Conservation (phyloP, 2,113 vertebrate species). For the Pachyramphus minor region DNA sequence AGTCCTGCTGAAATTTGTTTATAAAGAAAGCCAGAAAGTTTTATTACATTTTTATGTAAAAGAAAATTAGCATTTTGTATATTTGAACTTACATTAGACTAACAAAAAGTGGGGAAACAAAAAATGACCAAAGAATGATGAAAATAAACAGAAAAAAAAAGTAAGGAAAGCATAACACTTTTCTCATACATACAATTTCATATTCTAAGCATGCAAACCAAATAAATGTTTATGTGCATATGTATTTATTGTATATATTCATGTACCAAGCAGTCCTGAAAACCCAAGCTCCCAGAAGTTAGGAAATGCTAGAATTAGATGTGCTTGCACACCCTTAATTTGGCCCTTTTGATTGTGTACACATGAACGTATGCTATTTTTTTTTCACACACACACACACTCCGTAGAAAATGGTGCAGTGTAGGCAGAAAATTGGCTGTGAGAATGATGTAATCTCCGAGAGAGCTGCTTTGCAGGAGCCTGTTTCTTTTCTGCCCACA, state of each 20-base stretch:
- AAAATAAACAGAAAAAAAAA: background rate
- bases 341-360: background rate
- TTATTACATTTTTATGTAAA: conserved; percentile 55
- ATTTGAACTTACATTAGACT: conserved; percentile 2
- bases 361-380: background rate
- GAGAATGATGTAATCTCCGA: conserved; percentile 35
- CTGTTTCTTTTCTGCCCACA: conserved; percentile 9
- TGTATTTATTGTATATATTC: background rate
- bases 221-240: background rate
- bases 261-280: background rate
- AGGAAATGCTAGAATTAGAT: background rate
- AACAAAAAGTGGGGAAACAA: conserved; percentile 27
- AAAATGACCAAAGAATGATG: conserved; percentile 7
- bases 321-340: background rate
- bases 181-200: background rate
- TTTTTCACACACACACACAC: background rate
- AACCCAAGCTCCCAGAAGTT: background rate
- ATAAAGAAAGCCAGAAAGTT: conserved; percentile 46
- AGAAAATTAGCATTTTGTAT: conserved; percentile 42
- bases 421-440: conserved; percentile 38
- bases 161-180: background rate
- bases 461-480: conserved; percentile 24
- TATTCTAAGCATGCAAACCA: conserved; percentile 6
- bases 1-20: conserved; percentile 58
- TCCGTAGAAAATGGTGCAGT: conserved; percentile 24